Conservation (phyloP, 64 coral and sea anemone species). For the Actinia equina region DNA sequence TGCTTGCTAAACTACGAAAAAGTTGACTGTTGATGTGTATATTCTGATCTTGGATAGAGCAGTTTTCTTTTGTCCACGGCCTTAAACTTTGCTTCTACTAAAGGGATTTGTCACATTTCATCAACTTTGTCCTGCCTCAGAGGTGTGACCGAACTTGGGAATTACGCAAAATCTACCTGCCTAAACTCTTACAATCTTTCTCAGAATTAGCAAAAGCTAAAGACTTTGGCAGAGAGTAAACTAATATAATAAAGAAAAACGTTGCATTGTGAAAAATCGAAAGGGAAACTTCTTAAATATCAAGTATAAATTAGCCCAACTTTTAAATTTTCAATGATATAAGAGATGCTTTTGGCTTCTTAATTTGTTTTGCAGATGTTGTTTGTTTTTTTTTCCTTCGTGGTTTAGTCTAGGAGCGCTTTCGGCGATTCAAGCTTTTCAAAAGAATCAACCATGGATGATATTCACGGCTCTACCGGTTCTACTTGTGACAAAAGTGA, state of each 20-base stretch:
- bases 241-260: background rate
- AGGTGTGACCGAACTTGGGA: conserved; percentile 1
- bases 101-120: conserved; percentile 32
- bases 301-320: background rate
- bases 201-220: background rate
- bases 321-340: background rate
- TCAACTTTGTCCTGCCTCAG: background rate
- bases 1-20: background rate
- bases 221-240: background rate
- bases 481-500: background rate
- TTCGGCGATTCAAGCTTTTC: background rate
- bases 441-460: background rate
- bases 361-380: conserved; percentile 5
- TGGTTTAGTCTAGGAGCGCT: background rate
- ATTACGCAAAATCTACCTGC: background rate
- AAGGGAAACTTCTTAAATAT: background rate
- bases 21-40: background rate
- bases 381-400: conserved; percentile 16
- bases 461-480: background rate
- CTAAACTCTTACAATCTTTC: background rate
- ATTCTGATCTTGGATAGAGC: background rate
- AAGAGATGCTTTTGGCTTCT: background rate
- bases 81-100: background rate
- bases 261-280: background rate
- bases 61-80: background rate